Evolutionary conservation across 2,113 vertebrate species (phyloP).

Genomic region (Nyctereutes procyonoides): DNA sequence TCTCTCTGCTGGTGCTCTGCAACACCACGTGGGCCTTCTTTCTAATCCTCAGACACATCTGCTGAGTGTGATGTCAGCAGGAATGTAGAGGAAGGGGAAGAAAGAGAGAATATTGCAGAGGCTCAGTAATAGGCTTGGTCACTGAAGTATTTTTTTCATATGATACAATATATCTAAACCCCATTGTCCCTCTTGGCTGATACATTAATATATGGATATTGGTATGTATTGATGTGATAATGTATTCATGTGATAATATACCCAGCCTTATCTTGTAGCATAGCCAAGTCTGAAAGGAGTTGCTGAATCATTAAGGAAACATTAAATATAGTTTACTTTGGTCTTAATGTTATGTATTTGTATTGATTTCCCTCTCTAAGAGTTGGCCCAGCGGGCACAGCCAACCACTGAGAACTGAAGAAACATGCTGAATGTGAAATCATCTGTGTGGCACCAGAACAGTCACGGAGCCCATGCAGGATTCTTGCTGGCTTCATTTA

Average conservation of each 20-base stretch:
- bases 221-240: background rate
- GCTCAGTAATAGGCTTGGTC: background rate
- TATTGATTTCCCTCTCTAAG: background rate
- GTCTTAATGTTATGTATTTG: background rate
- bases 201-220: background rate
- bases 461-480: background rate
- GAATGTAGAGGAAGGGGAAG: background rate
- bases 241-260: background rate
- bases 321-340: background rate
- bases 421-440: too few species aligned
- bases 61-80: background rate
- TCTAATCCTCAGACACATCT: background rate
- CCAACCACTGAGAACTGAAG: background rate
- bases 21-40: background rate
- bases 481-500: background rate
- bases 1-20: background rate
- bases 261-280: background rate
- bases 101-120: background rate
- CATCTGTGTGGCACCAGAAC: background rate
- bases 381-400: rapidly evolving
- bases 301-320: background rate
- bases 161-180: background rate
- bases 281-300: background rate
- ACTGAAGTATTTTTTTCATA: background rate
- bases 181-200: background rate